Percentiles rank a stretch among this genome's conserved stretches.
These are phyloP conservation scores for Clamator glandarius DNA, from an alignment of 2,797 vertebrate genomes.

Conservation along the genomic window DNA sequence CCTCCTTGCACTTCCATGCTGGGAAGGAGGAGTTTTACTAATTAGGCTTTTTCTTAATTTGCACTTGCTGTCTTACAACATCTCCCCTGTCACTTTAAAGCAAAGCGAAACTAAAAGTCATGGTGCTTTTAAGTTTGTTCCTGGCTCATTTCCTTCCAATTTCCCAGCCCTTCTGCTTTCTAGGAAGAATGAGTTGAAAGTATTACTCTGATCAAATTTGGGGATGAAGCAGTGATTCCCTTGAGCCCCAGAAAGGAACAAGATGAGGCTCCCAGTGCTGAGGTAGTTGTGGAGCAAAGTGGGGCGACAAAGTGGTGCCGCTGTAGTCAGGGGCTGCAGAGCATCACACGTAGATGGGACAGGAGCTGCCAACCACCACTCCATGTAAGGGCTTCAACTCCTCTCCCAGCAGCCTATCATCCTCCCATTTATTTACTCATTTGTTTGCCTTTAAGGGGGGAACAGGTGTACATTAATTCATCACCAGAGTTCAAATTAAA, in stretches of 20 bases:
- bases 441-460: slow-evolving; percentile 65
- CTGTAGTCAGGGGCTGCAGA: neutral
- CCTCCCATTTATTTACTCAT: slow-evolving; percentile 59
- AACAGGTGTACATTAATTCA: slow-evolving; percentile 77
- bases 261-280: neutral
- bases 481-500: slow-evolving; percentile 70
- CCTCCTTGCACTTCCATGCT: slow-evolving; percentile 32
- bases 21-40: slow-evolving; percentile 58
- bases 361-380: neutral
- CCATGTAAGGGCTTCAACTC: neutral
- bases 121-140: slow-evolving; percentile 34
- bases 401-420: slow-evolving; percentile 11
- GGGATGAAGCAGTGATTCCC: neutral
- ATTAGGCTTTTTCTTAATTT: slow-evolving; percentile 60
- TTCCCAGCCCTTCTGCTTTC: slow-evolving; percentile 49
- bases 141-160: slow-evolving; percentile 43
- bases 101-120: slow-evolving; percentile 26
- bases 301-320: neutral
- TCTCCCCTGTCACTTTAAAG: slow-evolving; percentile 42
- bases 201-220: neutral
- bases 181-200: slow-evolving; percentile 30
- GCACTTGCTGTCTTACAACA: slow-evolving; percentile 29
- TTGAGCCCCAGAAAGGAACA: neutral
- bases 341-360: neutral
- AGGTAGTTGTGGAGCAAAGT: neutral